phyloP scores from a whole-genome alignment of 2,797 vertebrate genomes.

The Amblyopsis hoosieri region DNA sequence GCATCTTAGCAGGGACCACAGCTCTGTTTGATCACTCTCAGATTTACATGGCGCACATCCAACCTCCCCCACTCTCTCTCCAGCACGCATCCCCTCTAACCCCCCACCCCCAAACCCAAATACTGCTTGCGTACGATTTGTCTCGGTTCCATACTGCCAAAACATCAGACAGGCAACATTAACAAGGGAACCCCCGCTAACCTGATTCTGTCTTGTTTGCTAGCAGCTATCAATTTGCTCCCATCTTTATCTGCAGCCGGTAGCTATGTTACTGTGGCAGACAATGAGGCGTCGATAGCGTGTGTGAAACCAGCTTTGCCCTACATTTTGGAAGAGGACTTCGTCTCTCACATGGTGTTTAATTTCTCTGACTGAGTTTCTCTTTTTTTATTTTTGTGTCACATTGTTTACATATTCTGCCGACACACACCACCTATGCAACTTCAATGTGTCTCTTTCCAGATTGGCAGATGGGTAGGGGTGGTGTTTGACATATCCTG shows the following conservation, averaged over 20 bases:
- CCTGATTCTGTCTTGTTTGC: conserved; percentile 50
- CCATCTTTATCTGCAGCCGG: conserved; percentile 47
- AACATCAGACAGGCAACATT: conserved; percentile 62
- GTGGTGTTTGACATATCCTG: conserved; percentile 63
- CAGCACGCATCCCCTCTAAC: conserved; percentile 23
- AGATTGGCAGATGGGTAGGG: conserved; percentile 62
- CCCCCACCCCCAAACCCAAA: conserved; percentile 58
- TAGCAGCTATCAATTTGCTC: conserved; percentile 41
- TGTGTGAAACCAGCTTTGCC: conserved; percentile 26
- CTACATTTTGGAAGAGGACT: conserved; percentile 40
- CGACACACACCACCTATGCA: conserved; percentile 41
- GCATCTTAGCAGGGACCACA: conserved; percentile 53
- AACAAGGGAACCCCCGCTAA: conserved; percentile 39
- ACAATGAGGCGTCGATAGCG: conserved; percentile 12
- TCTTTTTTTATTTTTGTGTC: conserved; percentile 41
- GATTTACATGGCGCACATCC: conserved; percentile 55
- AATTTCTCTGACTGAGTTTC: conserved; percentile 41
- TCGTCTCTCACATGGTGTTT: conserved; percentile 25
- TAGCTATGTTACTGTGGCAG: conserved; percentile 44
- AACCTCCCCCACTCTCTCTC: conserved; percentile 48
- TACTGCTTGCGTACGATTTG: conserved; percentile 59
- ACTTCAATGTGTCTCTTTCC: conserved; percentile 41
- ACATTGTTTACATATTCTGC: conserved; percentile 57
- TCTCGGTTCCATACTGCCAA: conserved; percentile 49
- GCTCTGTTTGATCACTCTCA: conserved; percentile 65